These are phyloP conservation scores for Agelas oroides DNA, from an alignment of 37 sponge, comb jelly and placozoan genomes.

Conservation along the genomic window DNA sequence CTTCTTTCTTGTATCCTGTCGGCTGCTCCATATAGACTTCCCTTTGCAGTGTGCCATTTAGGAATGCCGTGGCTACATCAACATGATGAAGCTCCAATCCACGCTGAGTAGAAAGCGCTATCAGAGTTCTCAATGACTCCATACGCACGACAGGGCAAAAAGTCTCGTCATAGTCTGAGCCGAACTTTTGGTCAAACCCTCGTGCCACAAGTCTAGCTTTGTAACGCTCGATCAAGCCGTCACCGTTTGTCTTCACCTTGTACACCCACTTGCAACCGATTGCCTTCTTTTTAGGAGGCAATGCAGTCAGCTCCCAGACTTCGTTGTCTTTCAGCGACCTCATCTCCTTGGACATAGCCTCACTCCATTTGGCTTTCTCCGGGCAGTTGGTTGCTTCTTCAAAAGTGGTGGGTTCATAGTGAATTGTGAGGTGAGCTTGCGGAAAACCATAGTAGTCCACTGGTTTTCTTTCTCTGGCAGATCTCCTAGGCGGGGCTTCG, in stretches of 20 bases:
- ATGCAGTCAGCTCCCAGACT: conserved; percentile 43
- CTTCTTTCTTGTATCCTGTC: too few relatives aligned
- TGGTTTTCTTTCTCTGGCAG: conserved; percentile 10
- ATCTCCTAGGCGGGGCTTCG: neutral
- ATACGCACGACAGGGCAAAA: too few relatives aligned
- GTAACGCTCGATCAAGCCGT: conserved; percentile 25
- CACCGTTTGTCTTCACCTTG: conserved; percentile 30
- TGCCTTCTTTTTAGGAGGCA: conserved; percentile 22
- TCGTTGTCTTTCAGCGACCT: conserved; percentile 53
- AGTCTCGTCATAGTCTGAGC: conserved; percentile 42
- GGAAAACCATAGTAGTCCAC: conserved; percentile 4
- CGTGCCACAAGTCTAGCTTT: conserved; percentile 35
- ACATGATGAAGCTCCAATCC: conserved; percentile 30
- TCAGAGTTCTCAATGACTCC: conserved; percentile 26
- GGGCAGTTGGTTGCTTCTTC: conserved; percentile 31
- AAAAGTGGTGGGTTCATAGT: conserved; percentile 31
- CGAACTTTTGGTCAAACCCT: conserved; percentile 26
- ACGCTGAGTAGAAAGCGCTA: conserved; percentile 13
- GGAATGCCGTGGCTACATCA: conserved; percentile 39
- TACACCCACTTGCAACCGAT: conserved; percentile 46
- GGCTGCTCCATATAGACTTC: too few relatives aligned
- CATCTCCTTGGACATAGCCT: conserved; percentile 66
- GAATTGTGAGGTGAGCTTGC: conserved; percentile 10
- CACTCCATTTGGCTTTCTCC: conserved; percentile 26
- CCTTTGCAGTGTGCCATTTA: too few relatives aligned